Conservation (phyloP, 1,140 invertebrate genomes). For the Pemphigus obesinymphae region DNA sequence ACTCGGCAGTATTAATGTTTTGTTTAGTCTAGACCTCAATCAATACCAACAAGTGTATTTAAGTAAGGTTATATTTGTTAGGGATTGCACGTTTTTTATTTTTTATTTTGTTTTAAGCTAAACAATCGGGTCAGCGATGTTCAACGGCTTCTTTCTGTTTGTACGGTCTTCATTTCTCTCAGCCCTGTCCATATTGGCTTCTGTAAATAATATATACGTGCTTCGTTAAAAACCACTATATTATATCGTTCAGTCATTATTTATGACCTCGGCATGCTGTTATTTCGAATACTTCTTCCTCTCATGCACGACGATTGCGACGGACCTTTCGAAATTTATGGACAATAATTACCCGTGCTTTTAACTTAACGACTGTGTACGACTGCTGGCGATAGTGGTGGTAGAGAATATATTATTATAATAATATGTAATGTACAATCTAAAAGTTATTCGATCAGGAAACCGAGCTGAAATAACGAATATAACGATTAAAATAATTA, state of each 20-base stretch:
- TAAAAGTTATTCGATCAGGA: neutral
- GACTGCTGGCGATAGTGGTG: too few species aligned
- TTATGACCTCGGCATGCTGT: neutral
- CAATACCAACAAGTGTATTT: neutral
- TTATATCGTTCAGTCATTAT: neutral
- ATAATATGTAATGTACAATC: neutral
- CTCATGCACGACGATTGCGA: too few species aligned
- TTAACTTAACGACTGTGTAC: neutral
- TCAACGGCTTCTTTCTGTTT: conserved; percentile 3
- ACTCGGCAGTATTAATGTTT: neutral
- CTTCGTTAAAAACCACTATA: neutral
- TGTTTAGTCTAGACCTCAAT: neutral
- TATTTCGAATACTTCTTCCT: neutral
- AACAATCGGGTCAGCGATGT: conserved; percentile 3
- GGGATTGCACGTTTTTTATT: neutral
- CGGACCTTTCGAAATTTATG: neutral
- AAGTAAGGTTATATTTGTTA: neutral
- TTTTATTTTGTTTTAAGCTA: too few species aligned
- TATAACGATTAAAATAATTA: neutral
- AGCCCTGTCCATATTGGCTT: neutral
- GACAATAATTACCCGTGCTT: neutral
- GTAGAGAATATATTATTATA: too few species aligned
- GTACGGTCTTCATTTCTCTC: neutral
- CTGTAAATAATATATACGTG: neutral
- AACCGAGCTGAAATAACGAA: neutral